Base-by-base conservation (phyloP, 2,113 vertebrate genomes). In the Crotophaga sulcirostris region DNA sequence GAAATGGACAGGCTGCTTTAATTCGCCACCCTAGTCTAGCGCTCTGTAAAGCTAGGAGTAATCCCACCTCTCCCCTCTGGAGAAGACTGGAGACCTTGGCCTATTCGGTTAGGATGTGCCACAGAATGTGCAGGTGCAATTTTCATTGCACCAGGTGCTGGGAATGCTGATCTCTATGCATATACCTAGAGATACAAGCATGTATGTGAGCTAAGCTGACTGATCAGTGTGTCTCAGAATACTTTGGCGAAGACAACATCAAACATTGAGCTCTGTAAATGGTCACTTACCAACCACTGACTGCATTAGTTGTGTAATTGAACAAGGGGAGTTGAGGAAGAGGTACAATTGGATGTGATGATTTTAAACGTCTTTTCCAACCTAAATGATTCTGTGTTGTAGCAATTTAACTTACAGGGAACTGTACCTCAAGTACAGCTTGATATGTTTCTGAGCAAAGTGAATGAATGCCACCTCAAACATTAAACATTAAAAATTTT, bases 101-200 rank as follows among this genome's bases (percentile, higher is more conserved):
- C 38, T 59, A 0, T 64, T 38, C 1, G 4, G 25, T 42, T 38
- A 34, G 54, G 29, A 31, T 51, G 51, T 40, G 17, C 31, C 29
- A 3, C 38, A 38, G 23, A 47, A 13, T n/a, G 15, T 54, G 44
- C 17, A 25, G 49, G 3, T 86, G 49, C 24, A 2, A 20, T 44
- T 62, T 59, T 4, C 14, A 3, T 18, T 16, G 25, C 33, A 7
- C 42, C 12, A 9, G 14, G 8, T 29, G 38, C 16, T 69, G 45
- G 1, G 47, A 44, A 3, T 16, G 7, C 38, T 44, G 29, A 33
- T 44, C 40, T 33, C 13, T 31, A 9, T 58, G 49, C 29, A 16
- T 28, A 7, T 20, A 34, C 14, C 6, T 36, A 12, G 28, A 66
- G 62, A 13, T 49, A 11, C 0, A 0, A 59, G 23, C 26, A 11